Conservation (phyloP, 2,888 invertebrate species). For the Sinopyrophorus schimmeli region DNA sequence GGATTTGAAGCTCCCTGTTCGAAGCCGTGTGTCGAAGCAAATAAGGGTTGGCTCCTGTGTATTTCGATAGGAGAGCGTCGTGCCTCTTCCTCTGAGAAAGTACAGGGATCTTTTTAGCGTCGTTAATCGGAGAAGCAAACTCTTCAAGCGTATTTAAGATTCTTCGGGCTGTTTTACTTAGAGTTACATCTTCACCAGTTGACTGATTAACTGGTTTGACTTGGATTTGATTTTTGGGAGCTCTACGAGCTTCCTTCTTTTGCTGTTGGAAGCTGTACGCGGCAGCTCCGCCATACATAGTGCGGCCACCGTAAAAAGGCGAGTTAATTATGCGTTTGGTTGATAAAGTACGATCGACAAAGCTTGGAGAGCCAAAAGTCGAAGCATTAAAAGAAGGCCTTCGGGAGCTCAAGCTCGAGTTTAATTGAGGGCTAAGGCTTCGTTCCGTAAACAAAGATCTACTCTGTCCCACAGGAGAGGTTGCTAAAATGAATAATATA, state of each 20-base stretch:
- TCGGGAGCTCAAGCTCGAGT: slow-evolving; percentile 56
- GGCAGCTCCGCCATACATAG: slow-evolving; percentile 75
- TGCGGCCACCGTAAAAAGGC: slow-evolving; percentile 76
- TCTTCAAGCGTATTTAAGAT: slow-evolving; percentile 80
- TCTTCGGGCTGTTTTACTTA: slow-evolving; percentile 75
- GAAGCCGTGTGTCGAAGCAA: slow-evolving; percentile 39
- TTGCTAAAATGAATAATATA: slow-evolving; percentile 10
- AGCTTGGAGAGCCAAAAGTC: slow-evolving; percentile 51
- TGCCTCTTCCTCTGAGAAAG: slow-evolving; percentile 41
- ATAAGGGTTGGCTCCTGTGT: slow-evolving; percentile 49
- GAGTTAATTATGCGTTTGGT: slow-evolving; percentile 60
- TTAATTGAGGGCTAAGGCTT: slow-evolving; percentile 51
- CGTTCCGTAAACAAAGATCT: slow-evolving; percentile 52
- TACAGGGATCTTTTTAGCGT: slow-evolving; percentile 76
- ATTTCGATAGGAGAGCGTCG: slow-evolving; percentile 42
- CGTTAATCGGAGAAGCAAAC: slow-evolving; percentile 78
- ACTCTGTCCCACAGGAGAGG: slow-evolving; percentile 24
- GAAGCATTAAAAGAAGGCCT: slow-evolving; percentile 59
- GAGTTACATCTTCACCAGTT: slow-evolving; percentile 49
- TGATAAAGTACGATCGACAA: slow-evolving; percentile 54
- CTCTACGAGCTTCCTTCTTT: slow-evolving; percentile 25
- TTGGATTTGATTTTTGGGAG: slow-evolving; percentile 50
- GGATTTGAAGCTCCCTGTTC: slow-evolving; percentile 61
- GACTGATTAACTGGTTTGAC: slow-evolving; percentile 56
- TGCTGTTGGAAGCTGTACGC: slow-evolving; percentile 55